Conservation (phyloP, 2,888 invertebrate genomes). For the Torymus tubicola region DNA sequence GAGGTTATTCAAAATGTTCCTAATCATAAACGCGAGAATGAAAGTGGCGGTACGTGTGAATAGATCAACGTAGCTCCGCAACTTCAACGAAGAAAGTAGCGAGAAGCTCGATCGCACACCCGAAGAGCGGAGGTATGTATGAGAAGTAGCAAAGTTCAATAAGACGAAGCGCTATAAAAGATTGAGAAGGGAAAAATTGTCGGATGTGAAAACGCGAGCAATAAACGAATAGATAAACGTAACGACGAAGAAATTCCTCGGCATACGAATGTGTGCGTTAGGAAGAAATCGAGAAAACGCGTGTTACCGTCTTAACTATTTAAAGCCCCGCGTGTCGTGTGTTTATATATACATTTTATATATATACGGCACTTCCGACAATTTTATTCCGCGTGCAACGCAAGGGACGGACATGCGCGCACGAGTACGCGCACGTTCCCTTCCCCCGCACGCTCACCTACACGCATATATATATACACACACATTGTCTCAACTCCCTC, state of each 20-base stretch:
- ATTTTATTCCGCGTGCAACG: conserved; percentile 29
- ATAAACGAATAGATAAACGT: not conserved
- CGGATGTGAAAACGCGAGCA: conserved; percentile 14
- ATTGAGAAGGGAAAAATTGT: conserved; percentile 33
- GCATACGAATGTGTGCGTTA: no score
- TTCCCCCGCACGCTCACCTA: not conserved
- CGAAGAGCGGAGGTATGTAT: no score
- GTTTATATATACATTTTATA: conserved; percentile 10
- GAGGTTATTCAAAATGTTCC: conserved; percentile 59
- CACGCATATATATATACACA: not conserved
- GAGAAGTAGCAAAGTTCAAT: no score
- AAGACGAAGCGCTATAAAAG: not conserved
- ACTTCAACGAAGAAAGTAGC: conserved; percentile 46
- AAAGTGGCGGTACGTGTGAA: conserved; percentile 24
- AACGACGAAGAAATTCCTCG: no score
- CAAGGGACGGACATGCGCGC: conserved; percentile 1
- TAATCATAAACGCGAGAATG: conserved; percentile 54
- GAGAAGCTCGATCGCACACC: not conserved
- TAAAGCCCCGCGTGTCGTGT: conserved; percentile 16
- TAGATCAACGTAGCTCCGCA: conserved; percentile 16
- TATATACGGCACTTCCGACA: conserved; percentile 36
- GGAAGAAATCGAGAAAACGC: not conserved
- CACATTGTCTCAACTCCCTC: conserved; percentile 8
- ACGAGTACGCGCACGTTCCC: no score
- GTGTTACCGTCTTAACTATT: not conserved